phyloP scores from a whole-genome alignment of 2,113 vertebrate genomes.

The Larimichthys polyactis region DNA sequence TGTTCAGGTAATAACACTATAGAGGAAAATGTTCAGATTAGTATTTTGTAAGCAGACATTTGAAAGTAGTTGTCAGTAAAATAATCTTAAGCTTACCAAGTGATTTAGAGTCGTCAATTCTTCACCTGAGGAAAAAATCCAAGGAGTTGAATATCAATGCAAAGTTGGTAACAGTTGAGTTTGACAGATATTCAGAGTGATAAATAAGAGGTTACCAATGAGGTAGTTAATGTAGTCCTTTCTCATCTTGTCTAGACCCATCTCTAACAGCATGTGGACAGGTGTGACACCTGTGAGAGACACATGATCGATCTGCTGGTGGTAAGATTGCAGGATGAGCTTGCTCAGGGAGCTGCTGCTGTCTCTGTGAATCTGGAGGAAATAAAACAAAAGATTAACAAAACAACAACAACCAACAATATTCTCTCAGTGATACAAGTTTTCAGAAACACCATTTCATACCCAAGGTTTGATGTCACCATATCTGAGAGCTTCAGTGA shows the following conservation, averaged over 20 bases:
- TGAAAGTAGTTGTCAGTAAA: background rate
- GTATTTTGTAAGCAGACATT: background rate
- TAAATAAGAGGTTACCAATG: constrained; percentile 84
- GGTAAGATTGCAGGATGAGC: constrained; percentile 92
- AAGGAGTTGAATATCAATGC: background rate
- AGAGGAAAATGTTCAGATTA: constrained; percentile 24
- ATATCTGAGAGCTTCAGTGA: constrained; percentile 87
- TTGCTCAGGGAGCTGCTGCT: constrained; percentile 92
- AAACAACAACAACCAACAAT: background rate
- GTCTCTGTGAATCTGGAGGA: constrained; percentile 90
- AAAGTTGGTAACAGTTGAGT: background rate
- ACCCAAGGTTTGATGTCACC: constrained; percentile 95
- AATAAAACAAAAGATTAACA: background rate
- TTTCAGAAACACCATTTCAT: constrained; percentile 53
- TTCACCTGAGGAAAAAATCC: constrained; percentile 83
- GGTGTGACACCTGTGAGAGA: constrained; percentile 87
- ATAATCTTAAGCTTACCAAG: constrained; percentile 85
- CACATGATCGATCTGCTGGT: constrained; percentile 84
- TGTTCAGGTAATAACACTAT: constrained; percentile 91
- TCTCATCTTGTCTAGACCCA: constrained; percentile 96
- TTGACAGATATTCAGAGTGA: background rate
- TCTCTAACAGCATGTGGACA: constrained; percentile 93
- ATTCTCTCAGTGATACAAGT: background rate
- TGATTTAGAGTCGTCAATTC: constrained; percentile 92
- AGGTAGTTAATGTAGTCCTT: constrained; percentile 97